These are phyloP conservation scores for Lindbergichthys nudifrons DNA, from an alignment of 2,797 vertebrate species.

Conservation along the genomic window DNA sequence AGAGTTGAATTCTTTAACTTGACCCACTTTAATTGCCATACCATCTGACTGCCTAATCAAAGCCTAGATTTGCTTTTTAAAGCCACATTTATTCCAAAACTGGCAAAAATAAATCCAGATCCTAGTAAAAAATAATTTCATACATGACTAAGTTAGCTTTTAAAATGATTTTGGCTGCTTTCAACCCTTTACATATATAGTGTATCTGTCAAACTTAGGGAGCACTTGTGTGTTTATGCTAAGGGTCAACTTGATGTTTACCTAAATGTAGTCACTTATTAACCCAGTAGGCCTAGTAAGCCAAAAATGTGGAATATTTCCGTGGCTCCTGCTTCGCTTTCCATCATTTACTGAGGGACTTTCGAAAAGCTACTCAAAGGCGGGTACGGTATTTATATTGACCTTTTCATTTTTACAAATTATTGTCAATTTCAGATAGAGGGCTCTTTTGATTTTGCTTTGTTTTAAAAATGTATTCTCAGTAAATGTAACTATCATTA, in stretches of 20 bases:
- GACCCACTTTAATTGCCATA: background rate
- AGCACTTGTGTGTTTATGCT: conserved; percentile 24
- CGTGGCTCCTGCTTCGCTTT: background rate
- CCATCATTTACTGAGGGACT: background rate
- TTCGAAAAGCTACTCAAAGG: background rate
- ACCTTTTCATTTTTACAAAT: background rate
- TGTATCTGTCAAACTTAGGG: background rate
- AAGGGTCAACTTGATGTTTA: conserved; percentile 68
- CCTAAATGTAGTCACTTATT: conserved; percentile 77
- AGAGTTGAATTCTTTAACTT: background rate
- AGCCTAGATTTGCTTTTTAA: background rate
- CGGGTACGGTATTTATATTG: conserved; percentile 24
- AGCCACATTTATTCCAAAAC: background rate
- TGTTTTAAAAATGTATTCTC: background rate
- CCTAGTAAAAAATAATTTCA: background rate
- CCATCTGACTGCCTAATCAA: background rate
- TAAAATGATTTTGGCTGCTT: background rate
- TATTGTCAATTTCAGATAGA: no score
- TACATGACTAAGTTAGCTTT: background rate
- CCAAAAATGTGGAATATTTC: conserved; percentile 30
- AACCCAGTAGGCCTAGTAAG: conserved; percentile 62
- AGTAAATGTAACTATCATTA: background rate
- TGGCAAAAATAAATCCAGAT: background rate
- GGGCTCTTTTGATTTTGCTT: background rate
- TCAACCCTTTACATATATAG: no score